Evolutionary conservation across 2,113 vertebrate species (phyloP), one percentile per base, ranked within the genome.

Genomic region (Megalops atlanticus): DNA sequence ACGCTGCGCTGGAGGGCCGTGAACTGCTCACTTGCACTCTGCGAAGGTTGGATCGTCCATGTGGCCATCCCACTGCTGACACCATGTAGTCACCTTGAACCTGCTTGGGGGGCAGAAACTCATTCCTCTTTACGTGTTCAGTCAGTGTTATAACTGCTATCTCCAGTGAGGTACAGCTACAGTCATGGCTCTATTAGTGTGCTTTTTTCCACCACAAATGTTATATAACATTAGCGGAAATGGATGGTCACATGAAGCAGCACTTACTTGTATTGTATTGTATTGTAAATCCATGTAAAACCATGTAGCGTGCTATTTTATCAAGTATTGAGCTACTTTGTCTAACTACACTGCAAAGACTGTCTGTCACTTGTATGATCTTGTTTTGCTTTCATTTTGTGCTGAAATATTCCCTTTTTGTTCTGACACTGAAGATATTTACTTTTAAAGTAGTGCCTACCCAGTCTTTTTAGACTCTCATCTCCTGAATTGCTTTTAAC

Each of bases 1-100:
- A 39, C 16, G 73, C 80, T 82, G 82, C 76, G 68, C 78, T 68
- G 38, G 77, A 49, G 47, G 71, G 52, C 58, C 73, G 49, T 73
- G 68, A 85, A 82, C 80, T 52, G 71, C 71, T 43, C 38, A 10
- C 16, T 38, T 14, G 21, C 47, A 21, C 7, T 36, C 43, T 6
- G 31, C 52, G 7, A 38, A 45, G 73, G 49, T n/a, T 0, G 11
- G 39, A 18, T 18, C 2, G 0, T 40, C 39, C 54, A 27, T 54
- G 74, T 7, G 0, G 27, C 18, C 0, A 71, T 27, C 68, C 10
- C 79, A 72, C 69, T 24, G 49, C 70, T 47, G 41, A 10, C 79
- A 54, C 45, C 18, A n/a, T 27, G n/a, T 31, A 33, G 64, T 70
- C 40, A 33, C 70, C 45, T 54, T 39, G 45, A 80, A 52, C 45